Conservation (phyloP, 2,888 invertebrate species). For the Eledone cirrhosa region DNA sequence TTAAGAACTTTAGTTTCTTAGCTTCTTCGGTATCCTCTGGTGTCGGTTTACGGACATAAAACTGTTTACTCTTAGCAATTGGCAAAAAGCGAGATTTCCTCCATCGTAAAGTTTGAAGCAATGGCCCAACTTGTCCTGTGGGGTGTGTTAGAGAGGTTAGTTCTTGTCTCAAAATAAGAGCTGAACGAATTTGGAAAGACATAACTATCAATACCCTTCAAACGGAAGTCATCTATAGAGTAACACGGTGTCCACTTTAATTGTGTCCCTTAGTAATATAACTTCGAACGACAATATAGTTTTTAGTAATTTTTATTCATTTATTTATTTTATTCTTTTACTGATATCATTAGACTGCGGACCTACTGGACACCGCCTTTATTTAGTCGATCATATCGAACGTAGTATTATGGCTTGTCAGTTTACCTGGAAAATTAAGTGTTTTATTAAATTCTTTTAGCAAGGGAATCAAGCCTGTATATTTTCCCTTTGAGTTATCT, state of each 20-base stretch:
- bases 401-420: too few relatives aligned
- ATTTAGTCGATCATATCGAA: too few relatives aligned
- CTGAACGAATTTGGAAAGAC: neutral
- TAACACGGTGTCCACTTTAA: neutral
- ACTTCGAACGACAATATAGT: neutral
- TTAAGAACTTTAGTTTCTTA: constrained; percentile 39
- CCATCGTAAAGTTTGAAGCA: constrained; percentile 46
- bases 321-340: too few relatives aligned
- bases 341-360: too few relatives aligned
- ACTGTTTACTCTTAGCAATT: constrained; percentile 52
- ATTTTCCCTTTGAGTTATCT: too few relatives aligned
- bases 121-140: constrained; percentile 3
- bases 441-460: too few relatives aligned
- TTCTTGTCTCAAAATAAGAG: neutral
- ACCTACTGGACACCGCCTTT: too few relatives aligned
- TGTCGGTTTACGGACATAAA: constrained; percentile 49
- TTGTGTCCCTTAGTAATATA: neutral
- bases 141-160: neutral
- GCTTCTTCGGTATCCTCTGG: constrained; percentile 47
- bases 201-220: neutral
- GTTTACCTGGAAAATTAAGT: too few relatives aligned
- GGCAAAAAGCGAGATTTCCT: constrained; percentile 58
- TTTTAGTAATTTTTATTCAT: too few relatives aligned
- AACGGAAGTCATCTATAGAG: neutral
- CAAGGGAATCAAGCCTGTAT: too few relatives aligned